Evolutionary conservation across 2,797 vertebrate species (phyloP), one percentile per base, ranked within the genome.

Genomic region (Ambastaia sidthimunki): DNA sequence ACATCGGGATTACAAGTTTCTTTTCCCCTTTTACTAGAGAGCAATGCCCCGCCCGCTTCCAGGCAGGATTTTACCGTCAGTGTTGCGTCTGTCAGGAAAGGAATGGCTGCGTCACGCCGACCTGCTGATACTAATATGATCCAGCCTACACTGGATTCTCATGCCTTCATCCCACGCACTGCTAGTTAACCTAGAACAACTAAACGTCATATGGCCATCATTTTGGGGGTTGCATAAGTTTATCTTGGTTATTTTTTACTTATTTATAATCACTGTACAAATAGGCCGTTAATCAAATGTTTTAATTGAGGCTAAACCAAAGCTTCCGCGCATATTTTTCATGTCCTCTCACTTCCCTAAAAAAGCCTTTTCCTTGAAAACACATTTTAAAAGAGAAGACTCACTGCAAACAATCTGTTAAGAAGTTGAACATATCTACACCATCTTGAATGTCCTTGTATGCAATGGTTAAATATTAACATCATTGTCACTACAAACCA

Each of bases 41-140:
- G 84, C 88, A 90, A 89, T 86, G 89, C 60, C 89, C 92, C 25
- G 67, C 91, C 93, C 82, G 78, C 82, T 88, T 83, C 80, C 78
- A 55, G 59, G 70, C 78, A 60, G 31, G 82, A 83, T 86, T 89
- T 95, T 94, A 94, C 94, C 90, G 93, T 91, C 92, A 89, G 88
- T 70, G 91, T 89, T 86, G 91, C 87, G 89, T 85, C 88, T 92
- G 90, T 92, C 92, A 80, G 91, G 93, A 94, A 94, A 88, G 67
- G 87, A 80, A 85, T 73, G 0, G 37, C 93, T 94, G 91, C 93
- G 90, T 92, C 93, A 94, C 65, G 69, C 50, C 34, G 76, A 83
- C 77, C 31, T 72, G 77, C 60, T 63, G 69, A 66, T 79, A 63
- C 77, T 67, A 63, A 78, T 70, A 57, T 31, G 50, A 80, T 72